These are phyloP conservation scores for Geophilus truncorum DNA, from an alignment of 2,888 invertebrate species.

Conservation along the genomic window DNA sequence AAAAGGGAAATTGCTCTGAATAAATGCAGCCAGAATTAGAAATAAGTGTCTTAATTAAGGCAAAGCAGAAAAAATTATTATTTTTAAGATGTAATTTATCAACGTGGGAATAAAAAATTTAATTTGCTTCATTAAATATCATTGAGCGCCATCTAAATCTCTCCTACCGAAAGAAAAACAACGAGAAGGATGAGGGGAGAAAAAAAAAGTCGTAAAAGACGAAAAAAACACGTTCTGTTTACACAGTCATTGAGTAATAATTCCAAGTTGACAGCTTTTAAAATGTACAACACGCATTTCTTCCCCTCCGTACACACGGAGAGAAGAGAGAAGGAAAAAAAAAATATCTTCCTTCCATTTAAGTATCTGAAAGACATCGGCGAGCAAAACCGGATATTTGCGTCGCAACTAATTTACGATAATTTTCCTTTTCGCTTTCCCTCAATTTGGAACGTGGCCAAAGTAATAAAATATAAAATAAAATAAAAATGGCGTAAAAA, in stretches of 20 bases:
- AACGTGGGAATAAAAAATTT: no score
- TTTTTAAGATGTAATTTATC: no score
- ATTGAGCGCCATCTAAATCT: no score
- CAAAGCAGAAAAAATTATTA: neutral
- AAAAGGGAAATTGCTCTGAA: neutral
- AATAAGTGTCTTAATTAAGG: neutral
- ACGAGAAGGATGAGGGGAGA: no score
- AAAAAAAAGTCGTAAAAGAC: no score
- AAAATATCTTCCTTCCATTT: neutral
- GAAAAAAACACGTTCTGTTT: no score
- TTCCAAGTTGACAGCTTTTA: neutral
- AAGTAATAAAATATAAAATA: neutral
- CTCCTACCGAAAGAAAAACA: no score
- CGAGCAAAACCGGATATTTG: slow-evolving; percentile 21
- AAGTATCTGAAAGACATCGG: slow-evolving; percentile 15
- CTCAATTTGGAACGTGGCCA: neutral
- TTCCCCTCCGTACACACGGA: neutral
- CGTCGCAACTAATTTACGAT: slow-evolving; percentile 25
- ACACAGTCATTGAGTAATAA: neutral
- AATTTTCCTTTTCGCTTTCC: slow-evolving; percentile 6
- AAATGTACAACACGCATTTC: neutral
- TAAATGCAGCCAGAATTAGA: neutral
- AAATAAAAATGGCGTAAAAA: slow-evolving; percentile 2
- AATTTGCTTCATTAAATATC: no score
- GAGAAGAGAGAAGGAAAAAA: neutral